A percentile compares a stretch with the other conserved stretches of the same genome.
Evolutionary conservation across 2,888 invertebrate species (phyloP).

Genomic region (Protonemura montana): DNA sequence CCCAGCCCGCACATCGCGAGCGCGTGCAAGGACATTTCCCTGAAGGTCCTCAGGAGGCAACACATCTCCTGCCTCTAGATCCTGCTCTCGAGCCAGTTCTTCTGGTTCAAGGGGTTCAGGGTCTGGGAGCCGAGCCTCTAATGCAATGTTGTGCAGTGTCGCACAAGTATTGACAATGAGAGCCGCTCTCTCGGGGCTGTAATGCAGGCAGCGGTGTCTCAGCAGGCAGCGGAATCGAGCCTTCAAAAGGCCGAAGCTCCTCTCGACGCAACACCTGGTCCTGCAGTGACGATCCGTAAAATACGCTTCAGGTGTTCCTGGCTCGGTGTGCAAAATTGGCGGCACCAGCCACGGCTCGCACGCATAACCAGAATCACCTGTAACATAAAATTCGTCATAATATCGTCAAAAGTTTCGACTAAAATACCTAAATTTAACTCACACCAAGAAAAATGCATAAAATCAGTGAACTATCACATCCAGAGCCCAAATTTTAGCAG

Average conservation of each 20-base stretch:
- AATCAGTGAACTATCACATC: no score
- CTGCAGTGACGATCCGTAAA: slow-evolving; percentile 34
- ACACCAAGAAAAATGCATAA: no score
- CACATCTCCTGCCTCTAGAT: slow-evolving; percentile 28
- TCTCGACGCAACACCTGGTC: slow-evolving; percentile 35
- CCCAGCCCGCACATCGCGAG: slow-evolving; percentile 26
- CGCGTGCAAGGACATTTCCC: not conserved
- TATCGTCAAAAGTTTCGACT: no score
- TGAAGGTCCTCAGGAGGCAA: slow-evolving; percentile 15
- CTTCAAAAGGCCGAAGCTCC: slow-evolving; percentile 45
- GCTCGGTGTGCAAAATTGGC: slow-evolving; percentile 40
- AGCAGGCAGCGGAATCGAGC: slow-evolving; percentile 41
- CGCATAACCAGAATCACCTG: slow-evolving; percentile 45
- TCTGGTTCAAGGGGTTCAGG: slow-evolving; percentile 22
- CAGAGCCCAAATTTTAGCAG: slow-evolving; percentile 1
- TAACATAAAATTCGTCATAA: slow-evolving; percentile 14
- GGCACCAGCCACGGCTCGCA: slow-evolving; percentile 44
- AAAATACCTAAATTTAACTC: no score
- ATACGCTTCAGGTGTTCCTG: slow-evolving; percentile 40
- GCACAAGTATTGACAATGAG: slow-evolving; percentile 39
- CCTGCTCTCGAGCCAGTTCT: not conserved
- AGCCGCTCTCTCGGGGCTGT: slow-evolving; percentile 24
- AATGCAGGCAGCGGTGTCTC: slow-evolving; percentile 35
- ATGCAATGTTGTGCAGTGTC: slow-evolving; percentile 38
- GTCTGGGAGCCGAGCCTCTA: slow-evolving; percentile 24